Percentiles rank a stretch among this genome's conserved stretches.
Evolutionary conservation across 2,113 vertebrate genomes (phyloP).

Genomic region (Butastur rufipennis): DNA sequence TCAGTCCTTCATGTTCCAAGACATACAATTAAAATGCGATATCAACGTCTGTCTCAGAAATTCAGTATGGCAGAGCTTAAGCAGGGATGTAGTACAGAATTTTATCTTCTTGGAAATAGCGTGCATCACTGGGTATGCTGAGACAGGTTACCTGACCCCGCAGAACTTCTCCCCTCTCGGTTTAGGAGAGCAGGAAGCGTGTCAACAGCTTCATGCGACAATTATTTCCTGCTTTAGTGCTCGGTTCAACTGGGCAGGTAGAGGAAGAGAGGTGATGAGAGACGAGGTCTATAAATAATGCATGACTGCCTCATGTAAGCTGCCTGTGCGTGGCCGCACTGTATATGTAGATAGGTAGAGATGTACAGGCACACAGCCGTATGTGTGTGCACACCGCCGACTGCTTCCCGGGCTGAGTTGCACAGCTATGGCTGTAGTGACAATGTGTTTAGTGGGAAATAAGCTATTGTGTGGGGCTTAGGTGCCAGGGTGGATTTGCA

Average conservation of each 20-base stretch:
- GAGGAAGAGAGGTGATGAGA: neutral
- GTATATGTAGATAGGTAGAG: neutral
- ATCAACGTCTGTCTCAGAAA: neutral
- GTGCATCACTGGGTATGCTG: neutral
- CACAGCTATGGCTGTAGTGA: neutral
- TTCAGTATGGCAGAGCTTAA: neutral
- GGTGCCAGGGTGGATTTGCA: neutral
- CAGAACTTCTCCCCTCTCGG: neutral
- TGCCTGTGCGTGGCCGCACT: rapidly evolving
- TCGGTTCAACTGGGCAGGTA: neutral
- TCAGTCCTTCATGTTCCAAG: neutral
- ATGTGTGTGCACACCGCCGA: rapidly evolving
- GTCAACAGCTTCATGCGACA: neutral
- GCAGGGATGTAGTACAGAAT: neutral
- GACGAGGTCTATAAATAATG: neutral
- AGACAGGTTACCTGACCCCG: neutral
- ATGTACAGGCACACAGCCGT: no score
- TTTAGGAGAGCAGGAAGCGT: neutral
- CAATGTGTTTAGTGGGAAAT: neutral
- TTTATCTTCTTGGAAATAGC: neutral
- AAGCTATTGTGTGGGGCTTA: neutral
- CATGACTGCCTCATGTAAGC: neutral
- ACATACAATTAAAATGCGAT: neutral
- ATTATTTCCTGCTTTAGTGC: neutral
- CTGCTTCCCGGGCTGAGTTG: neutral